Evolutionary conservation across 2,113 vertebrate species (phyloP).

Genomic region (Calidris pygmaea): DNA sequence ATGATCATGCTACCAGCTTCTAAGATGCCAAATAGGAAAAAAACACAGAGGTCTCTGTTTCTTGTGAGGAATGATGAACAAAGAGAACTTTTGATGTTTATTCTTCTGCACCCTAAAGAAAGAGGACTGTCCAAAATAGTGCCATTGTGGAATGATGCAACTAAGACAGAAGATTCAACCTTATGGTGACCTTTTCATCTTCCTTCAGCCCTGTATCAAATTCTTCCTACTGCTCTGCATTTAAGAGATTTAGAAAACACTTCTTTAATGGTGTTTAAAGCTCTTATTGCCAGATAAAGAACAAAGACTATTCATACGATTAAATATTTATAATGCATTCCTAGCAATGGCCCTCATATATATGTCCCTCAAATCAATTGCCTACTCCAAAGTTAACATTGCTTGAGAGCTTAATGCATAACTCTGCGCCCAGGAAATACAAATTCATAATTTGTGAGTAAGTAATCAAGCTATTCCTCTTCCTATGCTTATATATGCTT

Average conservation of each 20-base stretch:
- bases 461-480: constrained; percentile 47
- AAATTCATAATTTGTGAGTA: constrained; percentile 32
- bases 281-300: constrained; percentile 45
- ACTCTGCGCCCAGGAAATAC: constrained; percentile 32
- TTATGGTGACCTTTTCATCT: constrained; percentile 72
- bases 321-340: constrained; percentile 56
- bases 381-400: constrained; percentile 39
- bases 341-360: constrained; percentile 21
- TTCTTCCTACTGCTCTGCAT: constrained; percentile 18
- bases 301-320: constrained; percentile 33
- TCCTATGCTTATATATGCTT: constrained; percentile 38
- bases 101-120: constrained; percentile 71
- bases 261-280: constrained; percentile 51
- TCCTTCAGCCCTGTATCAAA: constrained; percentile 46
- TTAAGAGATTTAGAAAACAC: constrained; percentile 40
- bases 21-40: constrained; percentile 35
- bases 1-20: constrained; percentile 65
- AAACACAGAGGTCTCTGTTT: constrained; percentile 78
- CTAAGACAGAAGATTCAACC: constrained; percentile 78
- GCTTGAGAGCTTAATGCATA: constrained; percentile 64
- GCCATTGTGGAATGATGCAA: constrained; percentile 73
- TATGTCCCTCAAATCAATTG: constrained; percentile 48
- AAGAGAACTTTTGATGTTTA: constrained; percentile 83
- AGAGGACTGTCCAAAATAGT: constrained; percentile 75
- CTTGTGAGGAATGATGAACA: constrained; percentile 70